Evolutionary conservation across 1,140 invertebrate species (phyloP).

Genomic region (Thereuonema tuberculata): DNA sequence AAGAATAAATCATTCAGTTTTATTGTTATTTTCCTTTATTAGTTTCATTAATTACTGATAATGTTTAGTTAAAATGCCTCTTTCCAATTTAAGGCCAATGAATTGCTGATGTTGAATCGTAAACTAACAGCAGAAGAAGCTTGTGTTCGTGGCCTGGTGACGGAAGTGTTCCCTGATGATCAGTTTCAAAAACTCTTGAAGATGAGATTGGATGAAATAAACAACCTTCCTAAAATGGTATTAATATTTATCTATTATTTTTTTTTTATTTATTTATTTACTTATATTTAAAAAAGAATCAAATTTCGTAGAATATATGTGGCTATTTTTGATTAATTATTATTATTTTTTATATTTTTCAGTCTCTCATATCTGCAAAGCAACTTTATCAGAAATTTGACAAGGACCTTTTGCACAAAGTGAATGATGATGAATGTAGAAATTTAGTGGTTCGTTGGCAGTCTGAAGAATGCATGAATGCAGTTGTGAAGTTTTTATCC

Average conservation of each 20-base stretch:
- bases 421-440: constrained; percentile 42
- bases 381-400: constrained; percentile 34
- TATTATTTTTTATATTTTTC: constrained; percentile 19
- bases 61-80: too few relatives aligned
- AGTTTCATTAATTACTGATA: too few relatives aligned
- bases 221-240: constrained; percentile 33
- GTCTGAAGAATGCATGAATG: constrained; percentile 42
- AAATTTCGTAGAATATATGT: background rate
- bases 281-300: background rate
- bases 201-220: constrained; percentile 35
- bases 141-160: constrained; percentile 50
- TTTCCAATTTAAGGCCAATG: too few relatives aligned
- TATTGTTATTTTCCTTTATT: too few relatives aligned
- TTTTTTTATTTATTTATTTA: too few relatives aligned
- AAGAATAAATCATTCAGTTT: too few relatives aligned
- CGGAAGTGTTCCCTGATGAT: constrained; percentile 45
- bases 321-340: background rate
- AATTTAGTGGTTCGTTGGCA: constrained; percentile 42
- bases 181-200: constrained; percentile 38
- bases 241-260: too few relatives aligned
- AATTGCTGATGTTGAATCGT: constrained; percentile 64
- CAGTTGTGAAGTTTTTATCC: constrained; percentile 39
- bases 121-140: constrained; percentile 65
- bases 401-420: constrained; percentile 34
- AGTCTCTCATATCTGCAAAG: constrained; percentile 43